Conservation (phyloP, 1,140 invertebrate genomes). For the Himalopsyche phryganea region DNA sequence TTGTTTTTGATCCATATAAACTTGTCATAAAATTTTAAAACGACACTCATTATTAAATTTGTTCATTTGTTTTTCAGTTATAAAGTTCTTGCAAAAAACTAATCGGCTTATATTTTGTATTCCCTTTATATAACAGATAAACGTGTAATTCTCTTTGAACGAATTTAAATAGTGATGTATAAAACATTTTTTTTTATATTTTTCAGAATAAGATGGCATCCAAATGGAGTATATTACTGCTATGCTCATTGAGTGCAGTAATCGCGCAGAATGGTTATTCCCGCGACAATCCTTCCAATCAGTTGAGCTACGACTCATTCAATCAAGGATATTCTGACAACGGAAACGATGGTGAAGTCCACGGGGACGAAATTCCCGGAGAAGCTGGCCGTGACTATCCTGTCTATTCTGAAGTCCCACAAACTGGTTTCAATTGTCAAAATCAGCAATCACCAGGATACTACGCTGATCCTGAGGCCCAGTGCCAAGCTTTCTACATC, state of each 20-base stretch:
- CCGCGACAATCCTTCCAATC: conserved; percentile 25
- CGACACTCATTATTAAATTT: too few relatives aligned
- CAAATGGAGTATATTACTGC: conserved; percentile 11
- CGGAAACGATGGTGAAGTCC: conserved; percentile 4
- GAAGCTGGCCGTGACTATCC: conserved; percentile 58
- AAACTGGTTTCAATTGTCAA: conserved; percentile 56
- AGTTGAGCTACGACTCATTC: conserved; percentile 19
- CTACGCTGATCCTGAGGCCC: conserved; percentile 51
- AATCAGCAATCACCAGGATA: conserved; percentile 51
- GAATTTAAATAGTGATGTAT: too few relatives aligned
- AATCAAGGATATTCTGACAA: conserved; percentile 2
- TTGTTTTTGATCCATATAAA: too few relatives aligned
- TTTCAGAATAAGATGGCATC: conserved; percentile 5
- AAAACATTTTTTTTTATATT: neutral
- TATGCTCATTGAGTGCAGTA: conserved; percentile 13
- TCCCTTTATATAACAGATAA: too few relatives aligned
- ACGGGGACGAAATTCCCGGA: conserved; percentile 26
- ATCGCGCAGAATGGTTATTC: conserved; percentile 34
- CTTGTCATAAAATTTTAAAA: too few relatives aligned
- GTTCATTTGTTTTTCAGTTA: too few relatives aligned
- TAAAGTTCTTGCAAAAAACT: too few relatives aligned
- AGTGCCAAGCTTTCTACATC: conserved; percentile 54
- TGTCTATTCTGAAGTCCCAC: conserved; percentile 55
- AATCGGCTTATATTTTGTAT: too few relatives aligned
- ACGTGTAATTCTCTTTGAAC: too few relatives aligned